Conservation (phyloP, 2,888 invertebrate genomes). For the Heteropelma amictum region DNA sequence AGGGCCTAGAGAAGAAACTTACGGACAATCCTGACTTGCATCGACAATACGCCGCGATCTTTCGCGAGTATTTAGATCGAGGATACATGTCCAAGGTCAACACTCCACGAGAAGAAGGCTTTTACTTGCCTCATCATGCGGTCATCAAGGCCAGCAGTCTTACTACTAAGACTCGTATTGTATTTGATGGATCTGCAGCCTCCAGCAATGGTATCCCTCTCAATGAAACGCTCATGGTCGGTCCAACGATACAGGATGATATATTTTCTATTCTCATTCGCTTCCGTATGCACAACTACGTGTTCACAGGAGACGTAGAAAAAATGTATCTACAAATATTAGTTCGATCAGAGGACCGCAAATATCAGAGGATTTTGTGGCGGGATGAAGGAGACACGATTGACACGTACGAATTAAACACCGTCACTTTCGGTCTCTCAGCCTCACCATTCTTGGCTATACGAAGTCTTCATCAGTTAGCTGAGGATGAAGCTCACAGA, state of each 20-base stretch:
- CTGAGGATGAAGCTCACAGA: slow-evolving; percentile 9
- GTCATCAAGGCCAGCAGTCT: slow-evolving; percentile 4
- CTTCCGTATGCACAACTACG: slow-evolving; percentile 31
- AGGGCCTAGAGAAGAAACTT: slow-evolving; percentile 2
- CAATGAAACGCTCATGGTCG: slow-evolving; percentile 38
- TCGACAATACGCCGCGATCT: slow-evolving; percentile 12
- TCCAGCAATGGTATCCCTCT: slow-evolving; percentile 35
- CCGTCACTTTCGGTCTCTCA: slow-evolving; percentile 62
- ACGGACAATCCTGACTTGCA: background rate
- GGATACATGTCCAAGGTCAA: slow-evolving; percentile 19
- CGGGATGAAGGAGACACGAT: background rate
- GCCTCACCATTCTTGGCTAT: slow-evolving; percentile 61
- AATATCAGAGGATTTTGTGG: slow-evolving; percentile 48
- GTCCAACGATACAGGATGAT: slow-evolving; percentile 22
- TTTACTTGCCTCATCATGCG: background rate
- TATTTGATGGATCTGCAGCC: slow-evolving; percentile 46
- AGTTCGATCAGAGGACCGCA: slow-evolving; percentile 42
- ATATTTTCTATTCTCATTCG: slow-evolving; percentile 22
- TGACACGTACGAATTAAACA: slow-evolving; percentile 42
- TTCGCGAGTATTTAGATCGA: slow-evolving; percentile 18
- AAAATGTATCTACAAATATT: slow-evolving; percentile 45
- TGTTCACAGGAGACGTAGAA: slow-evolving; percentile 37
- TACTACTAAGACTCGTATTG: slow-evolving; percentile 39
- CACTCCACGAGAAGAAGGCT: background rate
- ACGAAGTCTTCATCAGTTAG: slow-evolving; percentile 58